These are phyloP conservation scores for Ptychobarbus kaznakovi DNA, from an alignment of 2,797 vertebrate species.

Conservation along the genomic window DNA sequence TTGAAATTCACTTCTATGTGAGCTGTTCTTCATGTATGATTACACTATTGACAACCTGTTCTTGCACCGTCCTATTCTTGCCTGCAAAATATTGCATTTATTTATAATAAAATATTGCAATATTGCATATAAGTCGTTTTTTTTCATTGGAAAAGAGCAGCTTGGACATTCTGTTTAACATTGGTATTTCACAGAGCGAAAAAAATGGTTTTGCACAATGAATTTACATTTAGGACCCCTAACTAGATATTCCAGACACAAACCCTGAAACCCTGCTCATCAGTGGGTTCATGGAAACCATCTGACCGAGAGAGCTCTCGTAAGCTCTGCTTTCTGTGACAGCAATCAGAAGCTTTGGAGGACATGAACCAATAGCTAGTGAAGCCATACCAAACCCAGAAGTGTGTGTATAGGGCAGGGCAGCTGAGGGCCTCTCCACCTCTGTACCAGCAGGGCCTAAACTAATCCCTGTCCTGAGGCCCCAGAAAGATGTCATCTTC, in stretches of 20 bases:
- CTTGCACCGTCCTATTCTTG: neutral
- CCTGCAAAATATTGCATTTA: neutral
- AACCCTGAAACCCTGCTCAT: slow-evolving; percentile 19
- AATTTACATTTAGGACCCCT: neutral
- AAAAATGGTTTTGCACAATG: neutral
- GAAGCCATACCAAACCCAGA: neutral
- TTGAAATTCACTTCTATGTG: no score
- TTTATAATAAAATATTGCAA: no score
- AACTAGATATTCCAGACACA: slow-evolving; percentile 17
- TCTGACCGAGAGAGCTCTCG: neutral
- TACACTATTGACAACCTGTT: neutral
- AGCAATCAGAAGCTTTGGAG: no score
- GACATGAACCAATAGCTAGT: no score
- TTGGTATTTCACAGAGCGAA: neutral
- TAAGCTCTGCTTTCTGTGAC: no score
- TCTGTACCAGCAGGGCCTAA: slow-evolving; percentile 71
- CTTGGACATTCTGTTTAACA: neutral
- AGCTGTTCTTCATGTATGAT: no score
- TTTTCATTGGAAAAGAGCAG: neutral
- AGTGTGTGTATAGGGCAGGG: slow-evolving; percentile 53
- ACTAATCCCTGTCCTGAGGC: slow-evolving; percentile 78
- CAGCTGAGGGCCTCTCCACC: slow-evolving; percentile 73
- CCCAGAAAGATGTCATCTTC: slow-evolving; percentile 68
- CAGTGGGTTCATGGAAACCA: slow-evolving; percentile 19
- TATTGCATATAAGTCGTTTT: neutral